phyloP scores from a whole-genome alignment of 2,113 vertebrate species.

The Daubentonia madagascariensis region DNA sequence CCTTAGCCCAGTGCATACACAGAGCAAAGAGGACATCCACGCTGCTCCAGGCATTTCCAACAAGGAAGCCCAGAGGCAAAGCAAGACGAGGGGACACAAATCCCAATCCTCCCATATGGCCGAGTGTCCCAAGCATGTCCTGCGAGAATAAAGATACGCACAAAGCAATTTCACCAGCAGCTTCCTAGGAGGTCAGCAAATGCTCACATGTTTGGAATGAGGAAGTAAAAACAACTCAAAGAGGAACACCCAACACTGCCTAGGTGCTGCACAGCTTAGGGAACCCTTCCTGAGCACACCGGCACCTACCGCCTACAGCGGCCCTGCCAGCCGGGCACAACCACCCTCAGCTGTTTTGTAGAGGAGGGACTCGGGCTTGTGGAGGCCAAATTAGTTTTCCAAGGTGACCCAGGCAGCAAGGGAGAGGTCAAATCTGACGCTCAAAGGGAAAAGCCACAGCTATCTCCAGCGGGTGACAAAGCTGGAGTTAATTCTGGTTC shows the following conservation, averaged over 20 bases:
- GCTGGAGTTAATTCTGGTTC: not conserved
- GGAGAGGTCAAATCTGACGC: not conserved
- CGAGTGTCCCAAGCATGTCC: not conserved
- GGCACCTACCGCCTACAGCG: not conserved
- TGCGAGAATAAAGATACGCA: not conserved
- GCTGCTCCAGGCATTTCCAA: not conserved
- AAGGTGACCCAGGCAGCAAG: not conserved
- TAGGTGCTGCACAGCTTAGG: rapidly evolving
- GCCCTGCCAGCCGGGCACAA: too few species aligned
- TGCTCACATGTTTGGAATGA: rapidly evolving
- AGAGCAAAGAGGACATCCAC: not conserved
- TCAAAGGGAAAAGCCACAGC: not conserved
- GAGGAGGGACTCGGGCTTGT: not conserved
- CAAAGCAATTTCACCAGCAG: rapidly evolving
- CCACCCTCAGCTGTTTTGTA: not conserved
- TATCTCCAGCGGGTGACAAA: not conserved
- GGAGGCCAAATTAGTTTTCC: not conserved
- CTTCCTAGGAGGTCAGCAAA: not conserved
- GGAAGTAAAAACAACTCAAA: not conserved
- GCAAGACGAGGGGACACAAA: too few species aligned
- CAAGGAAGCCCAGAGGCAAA: not conserved
- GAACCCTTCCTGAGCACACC: rapidly evolving
- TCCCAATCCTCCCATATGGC: rapidly evolving
- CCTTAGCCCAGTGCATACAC: not conserved
- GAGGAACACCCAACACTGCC: not conserved